Conservation (phyloP, 2,888 invertebrate species). For the Lycocerus yunnanus region DNA sequence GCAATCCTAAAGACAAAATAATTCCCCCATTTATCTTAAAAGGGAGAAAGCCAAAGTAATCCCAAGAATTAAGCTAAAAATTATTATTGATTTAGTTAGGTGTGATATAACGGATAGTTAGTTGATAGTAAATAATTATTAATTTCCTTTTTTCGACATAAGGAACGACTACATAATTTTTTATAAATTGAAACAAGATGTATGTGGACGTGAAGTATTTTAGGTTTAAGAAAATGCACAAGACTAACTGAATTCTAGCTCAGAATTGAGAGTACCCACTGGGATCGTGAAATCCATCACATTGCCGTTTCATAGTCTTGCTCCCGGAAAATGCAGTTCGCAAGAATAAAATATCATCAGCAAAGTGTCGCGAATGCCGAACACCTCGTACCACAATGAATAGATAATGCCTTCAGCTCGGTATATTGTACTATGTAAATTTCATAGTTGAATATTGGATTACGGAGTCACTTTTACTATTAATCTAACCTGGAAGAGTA, state of each 20-base stretch:
- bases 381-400: conserved; percentile 45
- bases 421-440: conserved; percentile 44
- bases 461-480: conserved; percentile 24
- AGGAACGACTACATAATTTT: neutral
- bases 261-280: conserved; percentile 53
- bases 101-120: neutral
- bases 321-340: conserved; percentile 38
- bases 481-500: conserved; percentile 32
- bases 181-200: neutral
- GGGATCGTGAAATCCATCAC: conserved; percentile 55
- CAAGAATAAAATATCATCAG: conserved; percentile 48
- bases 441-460: conserved; percentile 10
- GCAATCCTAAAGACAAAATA: neutral
- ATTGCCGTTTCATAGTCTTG: conserved; percentile 51
- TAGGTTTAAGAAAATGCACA: conserved; percentile 23
- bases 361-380: conserved; percentile 42
- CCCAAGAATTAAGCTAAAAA: neutral
- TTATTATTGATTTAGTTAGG: neutral
- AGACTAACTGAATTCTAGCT: conserved; percentile 51
- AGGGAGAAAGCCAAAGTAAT: neutral
- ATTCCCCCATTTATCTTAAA: neutral
- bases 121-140: neutral
- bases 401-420: conserved; percentile 45
- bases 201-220: conserved; percentile 8
- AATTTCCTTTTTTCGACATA: neutral